Conservation (phyloP, 2,113 vertebrate genomes). For the Trinectes maculatus region DNA sequence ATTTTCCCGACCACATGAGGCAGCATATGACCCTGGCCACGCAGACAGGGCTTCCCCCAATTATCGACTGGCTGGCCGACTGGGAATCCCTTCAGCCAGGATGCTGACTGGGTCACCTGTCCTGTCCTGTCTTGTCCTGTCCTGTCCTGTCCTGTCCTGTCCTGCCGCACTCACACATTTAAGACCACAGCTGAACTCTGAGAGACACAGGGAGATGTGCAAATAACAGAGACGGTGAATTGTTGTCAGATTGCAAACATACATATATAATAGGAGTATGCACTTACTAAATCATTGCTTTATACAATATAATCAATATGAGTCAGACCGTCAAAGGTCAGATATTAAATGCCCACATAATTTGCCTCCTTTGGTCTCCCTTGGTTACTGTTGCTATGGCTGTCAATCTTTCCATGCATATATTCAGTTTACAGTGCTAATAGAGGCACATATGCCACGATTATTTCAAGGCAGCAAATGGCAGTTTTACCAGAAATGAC, state of each 20-base stretch:
- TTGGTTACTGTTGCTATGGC: not conserved
- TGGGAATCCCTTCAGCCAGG: conserved; percentile 16
- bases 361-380: not conserved
- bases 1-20: conserved; percentile 5
- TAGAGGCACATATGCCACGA: too few species aligned
- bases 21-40: conserved; percentile 3
- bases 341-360: not conserved
- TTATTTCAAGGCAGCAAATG: too few species aligned
- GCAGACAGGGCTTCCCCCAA: conserved; percentile 22
- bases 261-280: not conserved
- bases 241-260: not conserved
- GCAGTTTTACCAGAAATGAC: not conserved
- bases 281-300: not conserved
- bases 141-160: too few species aligned
- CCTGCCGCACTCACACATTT: not conserved
- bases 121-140: too few species aligned
- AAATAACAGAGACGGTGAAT: not conserved
- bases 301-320: not conserved
- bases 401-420: not conserved
- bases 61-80: conserved; percentile 10
- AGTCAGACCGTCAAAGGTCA: not conserved
- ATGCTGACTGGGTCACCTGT: conserved; percentile 24
- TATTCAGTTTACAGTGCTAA: too few species aligned
- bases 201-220: conserved; percentile 4
- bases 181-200: not conserved